Conservation (phyloP, 1,140 invertebrate species). For the Anastrepha obliqua region DNA sequence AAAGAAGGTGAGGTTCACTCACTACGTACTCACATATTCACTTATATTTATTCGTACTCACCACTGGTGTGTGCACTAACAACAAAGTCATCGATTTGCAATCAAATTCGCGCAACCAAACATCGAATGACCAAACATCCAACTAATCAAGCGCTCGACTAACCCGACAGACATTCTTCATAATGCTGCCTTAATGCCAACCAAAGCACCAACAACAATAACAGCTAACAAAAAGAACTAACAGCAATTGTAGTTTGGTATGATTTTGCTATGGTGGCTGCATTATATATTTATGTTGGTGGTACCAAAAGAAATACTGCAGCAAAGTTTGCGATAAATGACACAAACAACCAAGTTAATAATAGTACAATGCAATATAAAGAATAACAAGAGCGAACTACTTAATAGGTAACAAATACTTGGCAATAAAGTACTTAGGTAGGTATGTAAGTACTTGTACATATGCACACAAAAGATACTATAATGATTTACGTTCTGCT, state of each 20-base stretch:
- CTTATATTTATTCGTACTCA: not conserved
- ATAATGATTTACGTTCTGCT: constrained; percentile 23
- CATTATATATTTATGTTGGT: not conserved
- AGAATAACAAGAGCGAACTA: constrained; percentile 34
- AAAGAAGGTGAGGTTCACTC: constrained; percentile 51
- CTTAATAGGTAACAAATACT: constrained; percentile 31
- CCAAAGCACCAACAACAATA: not conserved
- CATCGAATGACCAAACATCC: constrained; percentile 30
- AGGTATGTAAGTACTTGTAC: not conserved
- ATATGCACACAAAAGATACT: not conserved
- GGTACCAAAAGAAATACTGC: not conserved
- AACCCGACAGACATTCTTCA: constrained; percentile 47
- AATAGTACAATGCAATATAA: not conserved
- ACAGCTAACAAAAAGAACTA: not conserved
- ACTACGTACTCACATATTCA: not conserved
- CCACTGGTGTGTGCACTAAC: not conserved
- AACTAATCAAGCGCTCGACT: constrained; percentile 42
- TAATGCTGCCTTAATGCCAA: constrained; percentile 29
- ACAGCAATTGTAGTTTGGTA: not conserved
- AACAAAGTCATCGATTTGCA: constrained; percentile 29
- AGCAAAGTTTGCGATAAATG: constrained; percentile 46
- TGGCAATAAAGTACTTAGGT: constrained; percentile 23
- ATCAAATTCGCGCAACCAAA: constrained; percentile 1
- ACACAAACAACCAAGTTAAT: constrained; percentile 50
- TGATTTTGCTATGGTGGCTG: not conserved